Conservation (phyloP, 1,140 invertebrate species). For the Hormaphis cornu region DNA sequence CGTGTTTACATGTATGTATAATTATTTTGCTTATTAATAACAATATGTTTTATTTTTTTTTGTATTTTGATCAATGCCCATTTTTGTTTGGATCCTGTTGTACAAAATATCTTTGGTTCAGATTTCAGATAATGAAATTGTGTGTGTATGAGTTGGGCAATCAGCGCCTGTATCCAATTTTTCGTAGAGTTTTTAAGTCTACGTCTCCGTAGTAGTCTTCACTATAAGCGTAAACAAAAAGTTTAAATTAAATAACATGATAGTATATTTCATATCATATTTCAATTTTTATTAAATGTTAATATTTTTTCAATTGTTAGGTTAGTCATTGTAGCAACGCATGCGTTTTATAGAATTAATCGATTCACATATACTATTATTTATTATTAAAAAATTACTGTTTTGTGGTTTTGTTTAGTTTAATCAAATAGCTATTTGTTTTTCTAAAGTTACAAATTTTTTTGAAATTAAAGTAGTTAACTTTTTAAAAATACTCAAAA, state of each 20-base stretch:
- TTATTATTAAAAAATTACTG: too few relatives aligned
- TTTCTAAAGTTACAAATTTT: too few relatives aligned
- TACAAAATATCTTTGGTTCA: conserved; percentile 19
- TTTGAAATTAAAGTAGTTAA: too few relatives aligned
- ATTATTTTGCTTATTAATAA: not conserved
- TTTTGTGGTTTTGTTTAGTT: too few relatives aligned
- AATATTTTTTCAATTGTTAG: not conserved
- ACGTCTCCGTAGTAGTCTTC: conserved; percentile 78
- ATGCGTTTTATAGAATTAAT: not conserved
- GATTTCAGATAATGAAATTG: not conserved
- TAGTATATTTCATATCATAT: conserved; percentile 1
- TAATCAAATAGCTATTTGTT: too few relatives aligned
- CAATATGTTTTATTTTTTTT: not conserved
- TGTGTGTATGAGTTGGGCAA: not conserved
- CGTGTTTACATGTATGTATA: not conserved
- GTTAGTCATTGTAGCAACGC: not conserved
- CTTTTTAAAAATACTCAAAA: too few relatives aligned
- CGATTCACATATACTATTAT: too few relatives aligned
- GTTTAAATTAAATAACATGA: not conserved
- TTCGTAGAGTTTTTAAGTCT: conserved; percentile 68
- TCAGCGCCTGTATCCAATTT: conserved; percentile 50
- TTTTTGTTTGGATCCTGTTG: not conserved
- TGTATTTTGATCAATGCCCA: not conserved
- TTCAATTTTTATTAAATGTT: not conserved
- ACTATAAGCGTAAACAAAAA: conserved; percentile 47